Base-by-base conservation (phyloP, 2,113 vertebrate species). In the Centropus bengalensis region DNA sequence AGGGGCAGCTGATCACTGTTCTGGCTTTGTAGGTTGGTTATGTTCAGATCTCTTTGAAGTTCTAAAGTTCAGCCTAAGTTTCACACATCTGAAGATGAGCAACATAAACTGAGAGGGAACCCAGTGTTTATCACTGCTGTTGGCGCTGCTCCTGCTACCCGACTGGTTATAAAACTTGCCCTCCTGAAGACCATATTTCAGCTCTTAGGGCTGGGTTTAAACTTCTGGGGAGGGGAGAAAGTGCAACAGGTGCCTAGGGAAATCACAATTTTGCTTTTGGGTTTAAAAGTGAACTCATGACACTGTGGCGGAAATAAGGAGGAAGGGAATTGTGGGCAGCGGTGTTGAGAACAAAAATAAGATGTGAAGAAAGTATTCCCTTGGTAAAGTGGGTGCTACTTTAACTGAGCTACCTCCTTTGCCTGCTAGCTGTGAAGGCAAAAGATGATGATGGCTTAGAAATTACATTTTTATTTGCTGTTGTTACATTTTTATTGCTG, bases 61-160 rank as follows among this genome's bases (percentile, higher is more conserved):
- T 62, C n/a, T 32, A 2, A n/a, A 71, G 13, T 75, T 75, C 42
- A 45, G 14, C 45, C 3, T 66, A 64, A 32, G 20, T 36, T 94
- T 89, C 6, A 26, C 7, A 9, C 27, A 36, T 49, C 14, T 51
- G 19, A 87, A 84, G 11, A 4, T 15, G 73, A 54, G 13, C 10
- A 63, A 0, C 26, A 2, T n/a, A 18, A 87, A 51, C 9, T 38
- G n/a, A 33, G 36, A 36, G 14, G 0, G 7, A 87, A 7, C 21
- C 28, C 1, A 1, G 5, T 33, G 54, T 84, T 84, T 63, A 56
- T 21, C 10, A 2, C n/a, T 66, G 68, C 26, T 64, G 44, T 38
- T 40, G 30, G n/a, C 6, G 1, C 18, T 62, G 17, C 20, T 52
- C 1, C 0, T 12, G 27, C 52, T 26, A 30, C 32, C 22, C 1